These are phyloP conservation scores for Drosophila recens DNA, from an alignment of 2,888 invertebrate species.

Conservation along the genomic window DNA sequence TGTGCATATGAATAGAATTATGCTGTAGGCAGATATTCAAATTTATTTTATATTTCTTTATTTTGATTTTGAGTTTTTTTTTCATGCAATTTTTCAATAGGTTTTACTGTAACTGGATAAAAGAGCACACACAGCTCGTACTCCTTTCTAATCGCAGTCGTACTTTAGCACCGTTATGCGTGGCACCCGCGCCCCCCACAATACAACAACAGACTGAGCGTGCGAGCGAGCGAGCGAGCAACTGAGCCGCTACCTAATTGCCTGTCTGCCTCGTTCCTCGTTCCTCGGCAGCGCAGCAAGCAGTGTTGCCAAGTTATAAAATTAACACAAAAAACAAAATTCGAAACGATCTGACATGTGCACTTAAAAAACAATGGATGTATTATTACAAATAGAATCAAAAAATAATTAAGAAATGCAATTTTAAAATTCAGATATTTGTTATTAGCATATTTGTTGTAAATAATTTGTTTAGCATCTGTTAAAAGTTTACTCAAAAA, in stretches of 20 bases:
- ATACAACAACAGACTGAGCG: constrained; percentile 28
- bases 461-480: background rate
- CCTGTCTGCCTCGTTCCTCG: constrained; percentile 14
- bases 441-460: background rate
- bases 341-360: background rate
- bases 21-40: constrained; percentile 17
- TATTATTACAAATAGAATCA: background rate
- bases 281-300: constrained; percentile 12
- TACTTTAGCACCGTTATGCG: constrained; percentile 24
- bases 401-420: background rate
- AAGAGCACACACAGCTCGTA: constrained; percentile 13
- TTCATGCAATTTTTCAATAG: constrained; percentile 4
- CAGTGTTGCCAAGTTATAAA: constrained; percentile 17
- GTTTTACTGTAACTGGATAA: constrained; percentile 31
- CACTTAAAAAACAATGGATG: background rate
- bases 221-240: constrained; percentile 23
- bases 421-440: background rate
- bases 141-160: constrained; percentile 3
- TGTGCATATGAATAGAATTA: constrained; percentile 23
- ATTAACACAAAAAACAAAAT: background rate
- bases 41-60: constrained; percentile 5
- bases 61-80: constrained; percentile 10
- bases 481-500: background rate
- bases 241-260: constrained; percentile 24
- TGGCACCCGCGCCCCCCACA: constrained; percentile 35